Evolutionary conservation across 2,888 invertebrate species (phyloP), one percentile per base, ranked within the genome.

Genomic region (Pyralis farinalis): DNA sequence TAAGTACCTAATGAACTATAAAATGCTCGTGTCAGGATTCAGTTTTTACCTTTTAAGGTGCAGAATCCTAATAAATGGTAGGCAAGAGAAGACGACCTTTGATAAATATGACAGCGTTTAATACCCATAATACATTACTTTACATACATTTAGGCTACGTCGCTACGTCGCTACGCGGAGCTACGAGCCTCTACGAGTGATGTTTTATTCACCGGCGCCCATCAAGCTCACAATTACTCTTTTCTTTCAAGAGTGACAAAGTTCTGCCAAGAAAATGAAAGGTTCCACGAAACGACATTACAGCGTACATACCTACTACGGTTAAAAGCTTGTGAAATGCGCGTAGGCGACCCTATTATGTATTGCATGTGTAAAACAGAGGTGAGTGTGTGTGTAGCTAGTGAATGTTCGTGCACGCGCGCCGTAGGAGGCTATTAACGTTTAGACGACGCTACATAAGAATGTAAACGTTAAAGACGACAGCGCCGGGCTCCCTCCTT

Each of bases 401-500:
- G 57, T 57, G 50, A 60, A 63, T 60, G 58, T 58, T 51, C 59
- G 57, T 64, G 59, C 59, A 68, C 71, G 67, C 73, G 71, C 73
- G 71, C 63, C 75, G 73, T 63, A 71, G 77, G 68, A 79, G 76
- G 77, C 85, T 86, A 88, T 88, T 88, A 88, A 75, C 85, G 83
- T 82, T 84, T 78, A 75, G 77, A 73, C 78, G 83, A 83, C 83
- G 84, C 81, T 86, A 88, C 84, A 85, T 87, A 88, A 88, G 86
- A 88, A 88, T 86, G 87, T 87, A 85, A 87, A 86, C 86, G 88
- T 81, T 86, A 86, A 87, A 87, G 87, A 86, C 86, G 87, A 84
- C 77, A 63, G 70, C 71, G 77, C 60, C 68, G 72, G 67, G 75
- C 71, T 72, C 79, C 78, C 82, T 78, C 78, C 82, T 78, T 71